Evolutionary conservation across 37 sponge, comb jelly and placozoan species (phyloP), one percentile per base, ranked within the genome.

Genomic region (Beroe ovata): DNA sequence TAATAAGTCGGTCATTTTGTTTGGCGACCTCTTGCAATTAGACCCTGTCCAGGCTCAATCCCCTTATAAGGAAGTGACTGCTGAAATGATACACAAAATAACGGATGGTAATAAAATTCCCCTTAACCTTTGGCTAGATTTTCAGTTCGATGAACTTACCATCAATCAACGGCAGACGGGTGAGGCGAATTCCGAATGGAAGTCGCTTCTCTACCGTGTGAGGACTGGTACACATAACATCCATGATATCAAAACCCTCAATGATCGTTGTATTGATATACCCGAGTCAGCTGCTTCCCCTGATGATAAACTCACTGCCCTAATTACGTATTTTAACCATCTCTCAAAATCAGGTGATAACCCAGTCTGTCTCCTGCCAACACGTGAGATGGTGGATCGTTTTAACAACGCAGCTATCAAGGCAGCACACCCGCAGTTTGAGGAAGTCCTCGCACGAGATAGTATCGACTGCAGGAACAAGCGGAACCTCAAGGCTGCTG

Each of bases 81-180:
- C 3, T 6, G 20, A 69, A 8, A 6, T 25, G 6, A 34, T 69
- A 4, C 36, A 69, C 18, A 69, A 69, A 21, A 6, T 69, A 29
- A 69, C 71, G 4, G 71, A 38, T 36, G 71, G 71, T 1, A 19
- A 4, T 16, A 29, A 14, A 25, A 36, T 69, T 8, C 1, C 71
- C 18, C 81, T 89, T 28, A 88, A 90, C 69, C 58, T 92, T 22
- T 90, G 89, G 91, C 61, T 69, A 22, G 38, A 59, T 20, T 23
- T 69, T 35, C 37, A 69, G 35, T 69, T 25, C 36, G 71, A 29
- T 19, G 71, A 69, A 21, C 32, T 69, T 35, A 69, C 36, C 71
- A 69, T 69, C 71, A 69, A 69, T 20, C 71, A 69, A 21, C 36
- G 71, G 35, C 71, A 35, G 39, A 72, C 64, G 42, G 41, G 41